These are phyloP conservation scores for Microcebus jonahi DNA, from an alignment of 2,113 vertebrate genomes.

Conservation along the genomic window DNA sequence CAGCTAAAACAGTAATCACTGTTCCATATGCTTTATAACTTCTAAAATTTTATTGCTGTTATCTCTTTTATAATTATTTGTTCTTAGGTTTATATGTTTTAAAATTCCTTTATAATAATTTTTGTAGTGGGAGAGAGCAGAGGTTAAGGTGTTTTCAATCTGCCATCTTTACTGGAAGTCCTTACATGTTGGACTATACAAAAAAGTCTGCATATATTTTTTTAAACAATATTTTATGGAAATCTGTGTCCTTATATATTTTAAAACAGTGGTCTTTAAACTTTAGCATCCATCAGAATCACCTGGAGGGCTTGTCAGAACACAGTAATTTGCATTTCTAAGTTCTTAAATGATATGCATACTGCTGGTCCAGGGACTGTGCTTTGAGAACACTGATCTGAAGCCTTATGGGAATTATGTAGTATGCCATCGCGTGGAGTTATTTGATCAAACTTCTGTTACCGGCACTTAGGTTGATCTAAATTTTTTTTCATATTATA, in stretches of 20 bases:
- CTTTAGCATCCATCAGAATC: neutral
- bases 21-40: neutral
- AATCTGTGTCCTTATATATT: neutral
- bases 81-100: neutral
- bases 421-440: neutral
- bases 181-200: neutral
- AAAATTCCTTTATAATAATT: neutral
- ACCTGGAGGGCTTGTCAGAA: neutral
- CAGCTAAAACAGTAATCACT: neutral
- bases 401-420: neutral
- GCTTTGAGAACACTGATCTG: neutral
- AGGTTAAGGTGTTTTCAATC: neutral
- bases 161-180: neutral
- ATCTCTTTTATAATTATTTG: neutral
- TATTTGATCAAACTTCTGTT: neutral
- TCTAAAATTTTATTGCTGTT: neutral
- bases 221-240: neutral
- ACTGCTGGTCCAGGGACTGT: neutral
- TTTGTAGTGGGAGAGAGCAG: neutral
- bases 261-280: neutral
- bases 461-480: neutral
- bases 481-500: neutral
- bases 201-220: neutral
- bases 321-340: neutral
- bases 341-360: neutral